phyloP scores from a whole-genome alignment of 2,888 invertebrate species.

The Synanthedon myopaeformis region DNA sequence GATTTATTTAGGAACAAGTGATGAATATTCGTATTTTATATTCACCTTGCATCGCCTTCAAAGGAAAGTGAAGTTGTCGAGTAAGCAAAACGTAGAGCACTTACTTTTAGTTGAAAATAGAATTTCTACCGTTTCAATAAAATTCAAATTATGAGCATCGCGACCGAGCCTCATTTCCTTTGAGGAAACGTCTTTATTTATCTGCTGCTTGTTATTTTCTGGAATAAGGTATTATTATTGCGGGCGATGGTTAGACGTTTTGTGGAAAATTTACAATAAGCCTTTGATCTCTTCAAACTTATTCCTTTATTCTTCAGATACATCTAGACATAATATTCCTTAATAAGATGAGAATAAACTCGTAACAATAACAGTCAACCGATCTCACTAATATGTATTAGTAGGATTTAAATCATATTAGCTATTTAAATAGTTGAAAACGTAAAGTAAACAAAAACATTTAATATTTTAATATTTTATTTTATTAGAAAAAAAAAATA shows the following conservation, averaged over 20 bases:
- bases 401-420: too few relatives aligned
- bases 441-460: too few relatives aligned
- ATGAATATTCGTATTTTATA: neutral
- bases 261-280: slow-evolving; percentile 26
- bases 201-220: slow-evolving; percentile 33
- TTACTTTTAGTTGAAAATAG: neutral
- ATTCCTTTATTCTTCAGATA: slow-evolving; percentile 1
- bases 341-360: too few relatives aligned
- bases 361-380: too few relatives aligned
- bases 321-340: neutral
- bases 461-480: too few relatives aligned
- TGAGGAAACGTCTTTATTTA: slow-evolving; percentile 31
- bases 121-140: slow-evolving; percentile 26
- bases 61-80: neutral
- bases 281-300: slow-evolving; percentile 14
- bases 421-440: too few relatives aligned
- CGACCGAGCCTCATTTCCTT: slow-evolving; percentile 35
- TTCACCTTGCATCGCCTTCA: neutral
- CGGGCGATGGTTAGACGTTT: slow-evolving; percentile 27
- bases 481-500: neutral
- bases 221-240: slow-evolving; percentile 30
- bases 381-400: too few relatives aligned
- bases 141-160: slow-evolving; percentile 32
- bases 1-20: too few relatives aligned
- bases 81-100: neutral